Conservation (phyloP, 1,140 invertebrate genomes). For the Cotesia glomerata region DNA sequence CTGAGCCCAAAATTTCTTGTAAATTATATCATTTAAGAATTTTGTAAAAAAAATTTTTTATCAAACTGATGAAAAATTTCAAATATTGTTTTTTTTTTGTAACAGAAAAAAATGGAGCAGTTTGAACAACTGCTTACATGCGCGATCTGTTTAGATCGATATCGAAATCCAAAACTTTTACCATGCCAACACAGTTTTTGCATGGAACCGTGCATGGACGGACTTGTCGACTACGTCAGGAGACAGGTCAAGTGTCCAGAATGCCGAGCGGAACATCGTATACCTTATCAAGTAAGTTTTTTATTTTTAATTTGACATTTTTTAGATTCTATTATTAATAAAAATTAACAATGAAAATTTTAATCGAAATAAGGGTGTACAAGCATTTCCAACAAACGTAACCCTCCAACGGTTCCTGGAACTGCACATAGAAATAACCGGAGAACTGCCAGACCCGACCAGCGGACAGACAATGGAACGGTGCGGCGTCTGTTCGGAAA, state of each 20-base stretch:
- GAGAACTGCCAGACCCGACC: constrained; percentile 87
- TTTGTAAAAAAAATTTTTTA: too few species aligned
- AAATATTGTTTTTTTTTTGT: constrained; percentile 3
- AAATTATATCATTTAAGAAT: too few species aligned
- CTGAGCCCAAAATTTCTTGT: too few species aligned
- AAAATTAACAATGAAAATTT: not conserved
- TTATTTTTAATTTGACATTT: not conserved
- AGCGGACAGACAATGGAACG: constrained; percentile 85
- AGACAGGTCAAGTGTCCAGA: constrained; percentile 98
- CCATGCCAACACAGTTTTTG: constrained; percentile 99
- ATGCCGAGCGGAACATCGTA: constrained; percentile 95
- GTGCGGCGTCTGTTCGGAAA: constrained; percentile 92
- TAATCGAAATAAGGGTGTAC: constrained; percentile 71
- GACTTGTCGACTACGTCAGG: constrained; percentile 92
- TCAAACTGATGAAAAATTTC: not conserved
- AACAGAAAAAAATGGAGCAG: constrained; percentile 80
- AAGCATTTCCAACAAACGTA: constrained; percentile 95
- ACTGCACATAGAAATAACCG: constrained; percentile 92
- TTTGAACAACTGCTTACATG: constrained; percentile 97
- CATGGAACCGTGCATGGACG: constrained; percentile 97
- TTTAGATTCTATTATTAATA: not conserved
- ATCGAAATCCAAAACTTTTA: constrained; percentile 94
- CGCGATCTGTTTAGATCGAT: constrained; percentile 96
- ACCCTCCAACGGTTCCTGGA: constrained; percentile 95
- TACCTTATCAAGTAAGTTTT: constrained; percentile 80